These are phyloP conservation scores for Epizoanthus illoricatus DNA, from an alignment of 92 coral and sea anemone genomes.

Conservation along the genomic window DNA sequence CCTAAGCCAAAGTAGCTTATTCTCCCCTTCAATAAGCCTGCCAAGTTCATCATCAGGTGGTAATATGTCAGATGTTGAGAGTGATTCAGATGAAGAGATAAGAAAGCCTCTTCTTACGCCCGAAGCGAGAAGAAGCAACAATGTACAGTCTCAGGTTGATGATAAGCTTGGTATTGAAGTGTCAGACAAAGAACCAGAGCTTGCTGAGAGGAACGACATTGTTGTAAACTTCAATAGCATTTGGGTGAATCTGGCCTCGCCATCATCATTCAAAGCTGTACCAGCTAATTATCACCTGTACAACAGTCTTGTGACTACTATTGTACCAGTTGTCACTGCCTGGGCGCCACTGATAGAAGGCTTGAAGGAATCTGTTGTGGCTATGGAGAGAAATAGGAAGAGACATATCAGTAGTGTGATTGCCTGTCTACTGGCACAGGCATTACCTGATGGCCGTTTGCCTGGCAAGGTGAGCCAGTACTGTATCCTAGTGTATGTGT, in stretches of 20 bases:
- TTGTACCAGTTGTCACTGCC: slow-evolving; percentile 87
- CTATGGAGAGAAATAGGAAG: slow-evolving; percentile 55
- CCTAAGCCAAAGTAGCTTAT: slow-evolving; percentile 71
- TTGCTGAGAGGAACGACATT: slow-evolving; percentile 78
- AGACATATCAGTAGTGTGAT: slow-evolving; percentile 69
- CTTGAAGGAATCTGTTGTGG: slow-evolving; percentile 48
- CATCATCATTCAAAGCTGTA: slow-evolving; percentile 86
- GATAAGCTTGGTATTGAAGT: slow-evolving; percentile 18
- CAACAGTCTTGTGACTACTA: slow-evolving; percentile 93
- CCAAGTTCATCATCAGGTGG: slow-evolving; percentile 74
- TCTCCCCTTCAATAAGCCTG: slow-evolving; percentile 58
- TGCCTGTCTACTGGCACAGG: slow-evolving; percentile 92
- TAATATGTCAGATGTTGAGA: slow-evolving; percentile 86
- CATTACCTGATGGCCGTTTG: slow-evolving; percentile 89
- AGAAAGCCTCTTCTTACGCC: slow-evolving; percentile 40
- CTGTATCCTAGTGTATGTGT: no score
- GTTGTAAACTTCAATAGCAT: slow-evolving; percentile 71
- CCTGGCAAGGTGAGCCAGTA: slow-evolving; percentile 72
- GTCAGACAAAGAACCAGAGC: slow-evolving; percentile 60
- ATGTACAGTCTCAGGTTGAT: slow-evolving; percentile 23
- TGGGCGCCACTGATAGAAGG: slow-evolving; percentile 88
- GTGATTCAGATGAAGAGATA: slow-evolving; percentile 55
- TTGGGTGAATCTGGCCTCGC: slow-evolving; percentile 95
- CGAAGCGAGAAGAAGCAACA: slow-evolving; percentile 28
- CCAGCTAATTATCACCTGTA: slow-evolving; percentile 94